A percentile compares a stretch with the other conserved stretches of the same genome.
These are phyloP conservation scores for Spheniscus mendiculus DNA, from an alignment of 2,113 vertebrate genomes.

Conservation along the genomic window DNA sequence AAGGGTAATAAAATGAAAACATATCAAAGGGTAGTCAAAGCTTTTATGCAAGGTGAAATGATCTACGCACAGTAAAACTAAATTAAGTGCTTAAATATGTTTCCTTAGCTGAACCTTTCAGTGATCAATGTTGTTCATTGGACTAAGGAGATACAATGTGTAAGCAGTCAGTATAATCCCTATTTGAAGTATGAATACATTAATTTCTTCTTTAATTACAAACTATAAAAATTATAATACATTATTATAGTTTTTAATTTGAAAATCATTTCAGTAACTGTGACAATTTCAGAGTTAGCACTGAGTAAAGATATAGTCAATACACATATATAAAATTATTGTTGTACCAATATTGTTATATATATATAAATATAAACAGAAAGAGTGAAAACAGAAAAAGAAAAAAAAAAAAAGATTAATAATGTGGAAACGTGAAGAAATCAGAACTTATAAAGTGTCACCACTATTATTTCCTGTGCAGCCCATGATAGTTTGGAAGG, in stretches of 20 bases:
- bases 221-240: not conserved
- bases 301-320: not conserved
- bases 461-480: not conserved
- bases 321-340: not conserved
- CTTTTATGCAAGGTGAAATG: not conserved
- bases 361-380: not conserved
- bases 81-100: not conserved
- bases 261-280: not conserved
- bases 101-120: not conserved
- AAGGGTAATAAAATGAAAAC: not conserved
- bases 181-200: not conserved
- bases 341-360: not conserved
- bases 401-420: no score
- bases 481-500: not conserved
- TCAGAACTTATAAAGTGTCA: not conserved
- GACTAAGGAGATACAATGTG: not conserved
- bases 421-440: not conserved
- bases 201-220: not conserved
- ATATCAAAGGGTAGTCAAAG: not conserved
- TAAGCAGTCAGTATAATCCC: not conserved
- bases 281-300: not conserved
- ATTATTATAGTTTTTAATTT: not conserved
- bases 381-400: not conserved
- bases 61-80: not conserved
- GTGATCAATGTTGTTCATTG: not conserved